Evolutionary conservation across 2,797 vertebrate species (phyloP), one percentile per base, ranked within the genome.

Genomic region (Chloroceryle amazona): DNA sequence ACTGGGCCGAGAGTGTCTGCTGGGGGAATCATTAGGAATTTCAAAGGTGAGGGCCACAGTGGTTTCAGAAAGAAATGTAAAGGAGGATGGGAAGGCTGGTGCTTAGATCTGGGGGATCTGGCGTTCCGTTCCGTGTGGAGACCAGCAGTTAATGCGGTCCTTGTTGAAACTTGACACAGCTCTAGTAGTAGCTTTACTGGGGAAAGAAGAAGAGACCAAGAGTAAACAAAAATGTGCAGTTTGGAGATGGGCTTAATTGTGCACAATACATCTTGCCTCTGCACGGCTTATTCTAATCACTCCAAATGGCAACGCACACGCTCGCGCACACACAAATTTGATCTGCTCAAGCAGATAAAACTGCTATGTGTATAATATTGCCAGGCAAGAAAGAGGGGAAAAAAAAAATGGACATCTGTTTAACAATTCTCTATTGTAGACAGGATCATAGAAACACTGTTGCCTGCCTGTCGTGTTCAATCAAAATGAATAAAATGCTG

Each of bases 391-490:
- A 84, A 74, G 51, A 42, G 55, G 29, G 67, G 61, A 67, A 54
- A n/a, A 67, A 68, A 74, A 94, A 91, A 93, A 86, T 33, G 84
- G 96, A 95, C 97, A 97, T 97, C 97, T 96, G 93, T 94, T 96
- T 94, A 97, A 98, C 98, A 98, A 98, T 98, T 97, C 96, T 95
- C 96, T 96, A 96, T 98, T 98, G 97, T 98, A 96, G 96, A 78
- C 57, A 95, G 91, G 93, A 95, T 97, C 95, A 94, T 70, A 96
- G 93, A 86, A 83, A 51, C 87, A 82, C 95, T 81, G 81, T 90
- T 90, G 97, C 93, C 96, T 96, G 97, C 94, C 96, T 97, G 97
- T 97, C 88, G 33, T 86, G 63, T 96, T 97, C 97, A 97, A 89
- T 97, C 97, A 97, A 95, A 95, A 91, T 95, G 97, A 93, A 92